Base-by-base conservation (phyloP, 2,113 vertebrate genomes). In the Sarotherodon lohbergeri region DNA sequence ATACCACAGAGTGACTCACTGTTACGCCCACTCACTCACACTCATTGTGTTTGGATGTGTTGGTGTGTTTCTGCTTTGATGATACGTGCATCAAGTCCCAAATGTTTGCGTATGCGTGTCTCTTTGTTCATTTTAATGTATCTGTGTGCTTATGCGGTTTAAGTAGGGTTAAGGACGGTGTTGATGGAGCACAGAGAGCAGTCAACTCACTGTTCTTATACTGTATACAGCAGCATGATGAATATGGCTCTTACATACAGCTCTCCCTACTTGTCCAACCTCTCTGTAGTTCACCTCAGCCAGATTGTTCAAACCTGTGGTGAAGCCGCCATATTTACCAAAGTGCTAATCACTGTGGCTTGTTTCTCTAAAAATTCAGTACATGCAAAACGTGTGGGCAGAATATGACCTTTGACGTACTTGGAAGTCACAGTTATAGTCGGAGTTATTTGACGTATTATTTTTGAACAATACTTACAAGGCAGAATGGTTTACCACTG, bases 1-100 rank as follows among this genome's bases (percentile, higher is more conserved):
- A 22, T 88, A 90, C 82, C 41, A 79, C 85, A 63, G 79, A 86
- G 79, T 94, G 91, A 93, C 93, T 92, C 88, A 93, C 82, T 80
- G 63, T 56, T 82, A 71, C 90, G 39, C 89, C 85, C 91, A 88
- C 92, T 89, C 91, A 59, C 89, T 80, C 36, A 4, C 76, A 46
- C 63, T 84, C 50, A 8, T 41, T 76, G 22, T 82, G 39, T 92
- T 81, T 86, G 79, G 56, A 52, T 66, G 68, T n/a, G 27, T 82
- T 50, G 34, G 57, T 91, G 50, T 84, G 82, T 17, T 32, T 87
- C 24, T 81, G 79, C 66, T 80, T 85, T 66, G 54, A 63, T 29
- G 24, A 83, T 61, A 36, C 50, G 17, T 22, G 52, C 36, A 24
- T 55, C 4, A 4, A 82, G 50, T 76, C 17, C 50, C 5, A 2